Evolutionary conservation across 2,797 vertebrate genomes (phyloP).

Genomic region (Platyrinchus mystaceus): DNA sequence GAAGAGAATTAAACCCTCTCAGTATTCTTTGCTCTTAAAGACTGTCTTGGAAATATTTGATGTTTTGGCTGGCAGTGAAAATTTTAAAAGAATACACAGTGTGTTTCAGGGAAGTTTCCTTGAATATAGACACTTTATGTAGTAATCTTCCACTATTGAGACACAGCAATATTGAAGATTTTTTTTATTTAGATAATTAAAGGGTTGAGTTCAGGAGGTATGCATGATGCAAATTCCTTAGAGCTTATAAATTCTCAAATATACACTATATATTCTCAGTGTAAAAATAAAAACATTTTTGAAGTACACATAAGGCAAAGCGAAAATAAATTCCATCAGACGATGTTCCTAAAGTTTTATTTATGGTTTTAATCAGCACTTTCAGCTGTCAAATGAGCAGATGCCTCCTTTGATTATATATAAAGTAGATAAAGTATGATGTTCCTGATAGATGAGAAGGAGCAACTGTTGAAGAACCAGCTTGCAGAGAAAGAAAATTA

Average conservation of each 20-base stretch:
- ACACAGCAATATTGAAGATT: background rate
- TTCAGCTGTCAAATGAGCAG: background rate
- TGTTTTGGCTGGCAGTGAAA: background rate
- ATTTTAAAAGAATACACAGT: background rate
- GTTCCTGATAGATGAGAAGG: background rate
- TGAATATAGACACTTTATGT: background rate
- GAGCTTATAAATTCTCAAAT: background rate
- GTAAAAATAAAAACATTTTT: background rate
- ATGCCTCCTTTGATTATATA: background rate
- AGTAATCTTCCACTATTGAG: background rate
- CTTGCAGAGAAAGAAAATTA: background rate
- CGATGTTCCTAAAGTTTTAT: background rate
- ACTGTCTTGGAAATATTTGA: background rate
- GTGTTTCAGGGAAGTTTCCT: background rate
- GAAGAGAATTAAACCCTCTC: background rate
- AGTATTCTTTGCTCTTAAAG: background rate
- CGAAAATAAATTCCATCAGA: background rate
- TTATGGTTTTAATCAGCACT: background rate
- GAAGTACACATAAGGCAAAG: background rate
- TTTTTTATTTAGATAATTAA: background rate
- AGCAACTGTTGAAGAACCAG: background rate
- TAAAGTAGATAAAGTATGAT: background rate
- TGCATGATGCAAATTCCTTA: background rate
- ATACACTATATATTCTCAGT: background rate
- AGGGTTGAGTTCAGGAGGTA: background rate